Evolutionary conservation across 2,113 vertebrate species (phyloP).

Genomic region (Accipiter virgatus): DNA sequence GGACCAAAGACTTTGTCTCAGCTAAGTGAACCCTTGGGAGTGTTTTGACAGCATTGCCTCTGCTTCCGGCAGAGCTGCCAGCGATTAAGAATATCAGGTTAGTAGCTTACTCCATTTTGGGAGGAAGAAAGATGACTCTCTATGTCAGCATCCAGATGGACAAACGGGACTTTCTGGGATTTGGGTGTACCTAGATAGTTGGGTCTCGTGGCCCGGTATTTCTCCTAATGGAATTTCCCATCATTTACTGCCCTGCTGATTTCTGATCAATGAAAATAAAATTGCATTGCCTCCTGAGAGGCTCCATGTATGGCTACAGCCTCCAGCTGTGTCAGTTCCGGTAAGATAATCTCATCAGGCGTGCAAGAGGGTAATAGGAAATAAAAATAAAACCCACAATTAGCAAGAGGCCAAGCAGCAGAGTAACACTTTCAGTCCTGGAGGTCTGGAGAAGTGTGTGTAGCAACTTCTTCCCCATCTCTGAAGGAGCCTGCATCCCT

Average conservation of each 20-base stretch:
- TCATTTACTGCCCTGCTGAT: conserved; percentile 85
- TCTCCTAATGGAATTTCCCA: conserved; percentile 86
- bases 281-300: conserved; percentile 84
- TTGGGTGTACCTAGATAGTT: conserved; percentile 61
- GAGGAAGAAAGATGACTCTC: neutral
- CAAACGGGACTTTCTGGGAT: conserved; percentile 2
- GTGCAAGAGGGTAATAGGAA: conserved; percentile 82
- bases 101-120: neutral
- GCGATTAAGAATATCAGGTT: neutral
- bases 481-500: fast-evolving
- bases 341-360: conserved; percentile 85
- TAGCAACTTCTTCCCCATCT: neutral
- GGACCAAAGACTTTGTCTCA: neutral
- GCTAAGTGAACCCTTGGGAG: conserved; percentile 15
- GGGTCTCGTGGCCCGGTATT: conserved; percentile 65
- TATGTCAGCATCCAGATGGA: neutral
- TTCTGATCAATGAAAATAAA: conserved; percentile 90
- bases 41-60: neutral
- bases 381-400: conserved; percentile 84
- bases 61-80: neutral
- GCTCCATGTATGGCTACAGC: conserved; percentile 77
- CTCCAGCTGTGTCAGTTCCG: conserved; percentile 85
- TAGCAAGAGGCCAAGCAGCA: conserved; percentile 73
- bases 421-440: conserved; percentile 73
- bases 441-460: neutral